These are phyloP conservation scores for Girardinus metallicus DNA, from an alignment of 2,797 vertebrate species.

Conservation along the genomic window DNA sequence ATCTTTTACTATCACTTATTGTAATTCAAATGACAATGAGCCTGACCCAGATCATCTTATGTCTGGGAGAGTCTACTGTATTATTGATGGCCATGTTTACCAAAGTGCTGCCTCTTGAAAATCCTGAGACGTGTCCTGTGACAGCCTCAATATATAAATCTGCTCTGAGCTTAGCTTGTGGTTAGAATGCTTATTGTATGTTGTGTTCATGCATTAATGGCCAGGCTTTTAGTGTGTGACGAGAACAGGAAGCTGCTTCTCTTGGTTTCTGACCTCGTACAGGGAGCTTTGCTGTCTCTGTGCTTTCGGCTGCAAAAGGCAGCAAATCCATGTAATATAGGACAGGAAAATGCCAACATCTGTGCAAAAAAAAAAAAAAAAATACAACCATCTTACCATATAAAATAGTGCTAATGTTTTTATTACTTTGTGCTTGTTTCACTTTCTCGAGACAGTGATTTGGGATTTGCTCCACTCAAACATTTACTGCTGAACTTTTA, in stretches of 20 bases:
- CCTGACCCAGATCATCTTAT: constrained; percentile 25
- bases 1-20: background rate
- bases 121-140: constrained; percentile 22
- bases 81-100: constrained; percentile 59
- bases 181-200: constrained; percentile 22
- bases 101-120: constrained; percentile 53
- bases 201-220: constrained; percentile 38
- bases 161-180: background rate
- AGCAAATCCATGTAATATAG: background rate
- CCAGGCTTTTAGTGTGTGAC: constrained; percentile 35
- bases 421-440: background rate
- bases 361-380: background rate
- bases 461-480: background rate
- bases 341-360: background rate
- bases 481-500: background rate
- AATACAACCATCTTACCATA: background rate
- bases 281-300: constrained; percentile 6
- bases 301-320: constrained; percentile 3
- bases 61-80: constrained; percentile 47
- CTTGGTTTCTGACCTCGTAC: constrained; percentile 13
- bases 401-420: background rate
- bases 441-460: background rate
- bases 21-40: background rate
- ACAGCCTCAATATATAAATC: constrained; percentile 35
- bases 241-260: constrained; percentile 8